A percentile compares a stretch with the other conserved stretches of the same genome.
Conservation (phyloP, 2,888 invertebrate genomes). For the Phrixothrix hirtus region DNA sequence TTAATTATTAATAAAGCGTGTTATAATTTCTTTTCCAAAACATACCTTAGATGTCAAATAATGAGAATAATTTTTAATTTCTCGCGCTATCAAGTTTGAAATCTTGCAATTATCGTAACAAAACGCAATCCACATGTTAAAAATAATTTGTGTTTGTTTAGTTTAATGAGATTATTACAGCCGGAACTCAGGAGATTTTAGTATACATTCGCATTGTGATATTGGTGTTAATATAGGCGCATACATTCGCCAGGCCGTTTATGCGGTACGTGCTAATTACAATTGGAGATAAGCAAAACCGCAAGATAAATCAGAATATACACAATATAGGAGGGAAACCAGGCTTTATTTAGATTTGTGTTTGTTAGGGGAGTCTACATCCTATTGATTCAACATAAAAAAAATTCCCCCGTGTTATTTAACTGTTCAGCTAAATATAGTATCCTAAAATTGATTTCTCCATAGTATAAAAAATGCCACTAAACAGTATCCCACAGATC, state of each 20-base stretch:
- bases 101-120: neutral
- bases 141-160: neutral
- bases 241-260: constrained; percentile 40
- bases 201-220: constrained; percentile 31
- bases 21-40: too few relatives aligned
- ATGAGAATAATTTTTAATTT: too few relatives aligned
- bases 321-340: constrained; percentile 32
- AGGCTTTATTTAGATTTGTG: constrained; percentile 28
- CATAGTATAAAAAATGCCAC: neutral
- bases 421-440: too few relatives aligned
- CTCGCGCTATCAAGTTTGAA: too few relatives aligned
- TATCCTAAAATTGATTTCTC: constrained; percentile 15
- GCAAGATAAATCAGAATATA: constrained; percentile 43
- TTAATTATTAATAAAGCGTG: too few relatives aligned
- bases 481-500: neutral
- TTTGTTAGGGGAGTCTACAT: constrained; percentile 12
- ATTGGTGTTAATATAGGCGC: constrained; percentile 38
- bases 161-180: neutral
- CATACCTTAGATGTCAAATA: too few relatives aligned
- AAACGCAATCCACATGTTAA: neutral
- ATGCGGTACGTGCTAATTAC: constrained; percentile 45
- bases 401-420: neutral
- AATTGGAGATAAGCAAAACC: constrained; percentile 44
- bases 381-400: constrained; percentile 16
- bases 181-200: constrained; percentile 4